Percentiles rank a stretch among this genome's conserved stretches.
Evolutionary conservation across 2,888 invertebrate species (phyloP).

Genomic region (Melinaea marsaeus): DNA sequence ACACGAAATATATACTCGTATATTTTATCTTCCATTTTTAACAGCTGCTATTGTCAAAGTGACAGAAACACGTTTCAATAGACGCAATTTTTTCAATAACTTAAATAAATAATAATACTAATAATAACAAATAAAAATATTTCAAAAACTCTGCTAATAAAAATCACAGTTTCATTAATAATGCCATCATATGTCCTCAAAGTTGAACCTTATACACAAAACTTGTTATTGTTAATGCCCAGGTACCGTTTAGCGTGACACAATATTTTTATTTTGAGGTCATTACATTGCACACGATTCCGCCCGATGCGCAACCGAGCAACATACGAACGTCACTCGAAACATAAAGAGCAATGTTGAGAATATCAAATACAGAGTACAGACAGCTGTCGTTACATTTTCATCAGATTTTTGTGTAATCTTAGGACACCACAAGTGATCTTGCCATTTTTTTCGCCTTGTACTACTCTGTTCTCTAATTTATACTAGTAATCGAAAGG

Average conservation of each 20-base stretch:
- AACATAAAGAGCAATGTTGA: slow-evolving; percentile 58
- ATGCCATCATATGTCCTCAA: background rate
- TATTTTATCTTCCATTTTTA: too few species aligned
- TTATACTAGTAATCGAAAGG: slow-evolving; percentile 11
- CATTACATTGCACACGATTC: slow-evolving; percentile 54
- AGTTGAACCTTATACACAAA: background rate
- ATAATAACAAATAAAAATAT: too few species aligned
- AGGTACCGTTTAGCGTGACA: slow-evolving; percentile 17
- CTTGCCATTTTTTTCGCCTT: slow-evolving; percentile 13
- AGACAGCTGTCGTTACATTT: slow-evolving; percentile 77
- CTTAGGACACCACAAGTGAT: slow-evolving; percentile 42
- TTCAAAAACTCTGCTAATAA: background rate
- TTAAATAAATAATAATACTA: too few species aligned
- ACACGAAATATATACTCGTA: too few species aligned
- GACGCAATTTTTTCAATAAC: too few species aligned
- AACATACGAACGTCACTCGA: slow-evolving; percentile 60
- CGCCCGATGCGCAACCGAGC: slow-evolving; percentile 56
- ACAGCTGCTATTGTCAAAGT: too few species aligned
- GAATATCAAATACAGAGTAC: slow-evolving; percentile 61
- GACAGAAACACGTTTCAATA: too few species aligned
- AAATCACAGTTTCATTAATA: background rate
- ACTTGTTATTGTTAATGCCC: slow-evolving; percentile 4
- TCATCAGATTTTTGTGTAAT: slow-evolving; percentile 79
- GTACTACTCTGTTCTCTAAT: slow-evolving; percentile 12
- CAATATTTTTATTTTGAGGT: slow-evolving; percentile 55